phyloP scores from a whole-genome alignment of 2,797 vertebrate species.

The Sebastes flavidus region DNA sequence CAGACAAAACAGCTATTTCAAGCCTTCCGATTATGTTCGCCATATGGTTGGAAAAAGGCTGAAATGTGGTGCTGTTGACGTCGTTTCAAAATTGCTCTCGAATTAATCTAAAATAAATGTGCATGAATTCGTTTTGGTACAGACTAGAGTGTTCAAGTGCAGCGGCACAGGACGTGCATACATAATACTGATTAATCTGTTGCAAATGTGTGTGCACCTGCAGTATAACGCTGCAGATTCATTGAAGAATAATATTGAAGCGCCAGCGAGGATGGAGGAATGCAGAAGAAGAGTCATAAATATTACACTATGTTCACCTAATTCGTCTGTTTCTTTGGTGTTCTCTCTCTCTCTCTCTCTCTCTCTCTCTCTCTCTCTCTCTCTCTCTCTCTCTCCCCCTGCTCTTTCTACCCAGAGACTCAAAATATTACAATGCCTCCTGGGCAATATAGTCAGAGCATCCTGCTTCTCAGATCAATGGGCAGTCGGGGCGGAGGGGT shows the following conservation, averaged over 20 bases:
- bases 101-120: background rate
- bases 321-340: background rate
- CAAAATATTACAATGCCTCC: constrained; percentile 29
- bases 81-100: background rate
- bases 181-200: background rate
- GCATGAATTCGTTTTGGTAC: background rate
- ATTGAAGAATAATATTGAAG: background rate
- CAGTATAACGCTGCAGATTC: background rate
- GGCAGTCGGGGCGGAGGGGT: background rate
- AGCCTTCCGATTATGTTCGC: background rate
- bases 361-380: no score
- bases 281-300: background rate
- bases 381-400: background rate
- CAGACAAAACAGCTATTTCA: background rate
- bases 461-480: constrained; percentile 38
- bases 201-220: background rate
- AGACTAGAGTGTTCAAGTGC: background rate
- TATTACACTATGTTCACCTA: background rate
- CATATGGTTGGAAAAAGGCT: background rate
- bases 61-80: background rate
- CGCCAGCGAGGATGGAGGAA: constrained; percentile 9
- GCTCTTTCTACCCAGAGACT: constrained; percentile 15
- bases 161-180: background rate
- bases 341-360: background rate
- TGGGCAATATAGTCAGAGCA: constrained; percentile 23